Evolutionary conservation across 2,113 vertebrate genomes (phyloP).

Genomic region (Poeciliopsis retropinna): DNA sequence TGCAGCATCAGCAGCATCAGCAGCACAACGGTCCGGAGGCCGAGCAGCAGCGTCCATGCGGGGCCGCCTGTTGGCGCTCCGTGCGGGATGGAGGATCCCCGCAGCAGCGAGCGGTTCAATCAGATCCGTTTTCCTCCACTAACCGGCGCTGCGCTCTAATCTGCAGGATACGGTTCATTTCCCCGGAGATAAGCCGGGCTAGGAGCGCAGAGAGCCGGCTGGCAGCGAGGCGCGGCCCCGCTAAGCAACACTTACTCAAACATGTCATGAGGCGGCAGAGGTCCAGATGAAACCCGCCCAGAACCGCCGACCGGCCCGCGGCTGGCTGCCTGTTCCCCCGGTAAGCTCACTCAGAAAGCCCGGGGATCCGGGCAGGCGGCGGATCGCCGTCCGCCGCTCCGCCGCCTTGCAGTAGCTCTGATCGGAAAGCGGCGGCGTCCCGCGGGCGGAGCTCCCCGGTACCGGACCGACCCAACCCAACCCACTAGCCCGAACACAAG

Average conservation of each 20-base stretch:
- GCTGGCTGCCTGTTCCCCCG: neutral
- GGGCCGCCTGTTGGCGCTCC: neutral
- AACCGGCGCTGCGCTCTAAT: neutral
- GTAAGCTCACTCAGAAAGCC: constrained; percentile 27
- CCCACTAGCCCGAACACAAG: constrained; percentile 36
- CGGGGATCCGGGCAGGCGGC: constrained; percentile 15
- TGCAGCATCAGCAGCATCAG: no score
- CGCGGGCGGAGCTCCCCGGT: constrained; percentile 32
- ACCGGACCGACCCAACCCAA: constrained; percentile 52
- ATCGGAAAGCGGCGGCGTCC: constrained; percentile 25
- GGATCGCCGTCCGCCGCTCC: constrained; percentile 25
- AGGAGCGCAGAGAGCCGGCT: no score
- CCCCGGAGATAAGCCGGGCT: neutral
- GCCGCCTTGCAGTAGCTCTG: constrained; percentile 34
- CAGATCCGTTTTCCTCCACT: neutral
- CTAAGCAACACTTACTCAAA: constrained; percentile 79
- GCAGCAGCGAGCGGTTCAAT: neutral
- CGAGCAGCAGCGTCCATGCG: neutral
- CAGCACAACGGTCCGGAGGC: neutral
- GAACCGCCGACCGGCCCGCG: neutral
- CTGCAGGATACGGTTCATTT: neutral
- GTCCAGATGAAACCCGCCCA: constrained; percentile 37
- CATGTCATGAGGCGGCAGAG: constrained; percentile 76
- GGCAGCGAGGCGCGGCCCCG: neutral
- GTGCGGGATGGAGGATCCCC: neutral